Evolutionary conservation across 1,140 invertebrate species (phyloP), one percentile per base, ranked within the genome.

Genomic region (Riptortus pedestris): DNA sequence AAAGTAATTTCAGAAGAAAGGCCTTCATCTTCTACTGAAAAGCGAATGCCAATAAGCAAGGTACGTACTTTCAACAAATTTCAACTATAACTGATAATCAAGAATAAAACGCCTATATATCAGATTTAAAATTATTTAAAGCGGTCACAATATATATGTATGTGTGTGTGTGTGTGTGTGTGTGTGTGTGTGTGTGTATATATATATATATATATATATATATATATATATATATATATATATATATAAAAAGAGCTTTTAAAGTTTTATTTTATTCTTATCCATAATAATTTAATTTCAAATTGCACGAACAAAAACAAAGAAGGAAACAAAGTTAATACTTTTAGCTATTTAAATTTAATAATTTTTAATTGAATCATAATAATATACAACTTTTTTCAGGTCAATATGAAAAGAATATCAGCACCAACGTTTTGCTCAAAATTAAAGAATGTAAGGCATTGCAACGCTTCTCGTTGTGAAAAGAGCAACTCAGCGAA

Each of bases 391-490:
- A 38, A 7, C 5, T 14, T 38, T 1, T 67, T 67, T 14, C 47
- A 75, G 74, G 66, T 75, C 22, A 70, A 74, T 33, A 70, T 80
- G 28, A 76, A 77, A 29, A 69, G 79, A 60, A 72, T 81, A 60
- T 71, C 74, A n/a, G 74, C 77, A 0, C 78, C 78, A 11, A 82
- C 80, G 1, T 71, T 77, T 48, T 71, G 80, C 0, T 79, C 76
- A 7, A 69, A 78, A 2, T 55, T 55, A 26, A 55, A 55, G 24
- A 14, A 55, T 14, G 14, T 26, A 4, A 18, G 24, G 7, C 2
- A 27, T 3, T 55, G 2, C 12, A 55, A 55, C 20, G 1, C 26
- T 14, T 24, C 24, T 24, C 16, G 9, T 9, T 55, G 51, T 55
- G 51, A 55, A 55, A 27, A 24, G 26, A 55, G 24, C 12, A 18